A percentile compares a stretch with the other conserved stretches of the same genome.
Conservation (phyloP, 2,888 invertebrate species). For the Phyto melanocephala region DNA sequence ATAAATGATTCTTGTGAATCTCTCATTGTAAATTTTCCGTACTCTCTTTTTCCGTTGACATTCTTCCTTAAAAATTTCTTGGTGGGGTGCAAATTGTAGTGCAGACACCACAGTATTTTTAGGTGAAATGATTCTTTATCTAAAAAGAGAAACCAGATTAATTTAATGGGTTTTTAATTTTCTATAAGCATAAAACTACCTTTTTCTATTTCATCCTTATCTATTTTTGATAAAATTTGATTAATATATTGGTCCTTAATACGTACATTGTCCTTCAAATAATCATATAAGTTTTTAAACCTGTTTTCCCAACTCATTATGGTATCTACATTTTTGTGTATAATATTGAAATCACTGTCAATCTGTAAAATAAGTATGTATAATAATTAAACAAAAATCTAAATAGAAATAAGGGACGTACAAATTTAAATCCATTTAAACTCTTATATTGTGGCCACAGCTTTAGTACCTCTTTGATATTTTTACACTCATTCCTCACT, state of each 20-base stretch:
- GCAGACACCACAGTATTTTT: too few species aligned
- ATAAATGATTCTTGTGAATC: slow-evolving; percentile 14
- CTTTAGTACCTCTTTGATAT: background rate
- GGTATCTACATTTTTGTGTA: background rate
- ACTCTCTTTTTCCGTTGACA: background rate
- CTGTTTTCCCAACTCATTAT: background rate
- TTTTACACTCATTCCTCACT: background rate
- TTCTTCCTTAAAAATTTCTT: background rate
- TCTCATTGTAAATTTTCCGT: background rate
- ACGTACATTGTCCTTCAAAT: background rate
- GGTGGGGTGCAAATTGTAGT: background rate
- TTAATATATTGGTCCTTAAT: background rate
- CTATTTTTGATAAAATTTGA: background rate
- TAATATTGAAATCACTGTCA: background rate
- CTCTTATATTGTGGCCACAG: background rate
- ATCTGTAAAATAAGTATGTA: background rate
- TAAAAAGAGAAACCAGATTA: background rate
- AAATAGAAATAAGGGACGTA: too few species aligned
- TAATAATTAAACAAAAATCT: too few species aligned
- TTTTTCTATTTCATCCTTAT: background rate
- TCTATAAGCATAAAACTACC: background rate
- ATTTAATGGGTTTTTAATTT: background rate
- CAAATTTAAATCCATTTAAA: background rate
- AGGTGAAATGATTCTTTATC: background rate
- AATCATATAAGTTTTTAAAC: background rate